Evolutionary conservation across 2,113 vertebrate genomes (phyloP).

Genomic region (Climacteris rufus): DNA sequence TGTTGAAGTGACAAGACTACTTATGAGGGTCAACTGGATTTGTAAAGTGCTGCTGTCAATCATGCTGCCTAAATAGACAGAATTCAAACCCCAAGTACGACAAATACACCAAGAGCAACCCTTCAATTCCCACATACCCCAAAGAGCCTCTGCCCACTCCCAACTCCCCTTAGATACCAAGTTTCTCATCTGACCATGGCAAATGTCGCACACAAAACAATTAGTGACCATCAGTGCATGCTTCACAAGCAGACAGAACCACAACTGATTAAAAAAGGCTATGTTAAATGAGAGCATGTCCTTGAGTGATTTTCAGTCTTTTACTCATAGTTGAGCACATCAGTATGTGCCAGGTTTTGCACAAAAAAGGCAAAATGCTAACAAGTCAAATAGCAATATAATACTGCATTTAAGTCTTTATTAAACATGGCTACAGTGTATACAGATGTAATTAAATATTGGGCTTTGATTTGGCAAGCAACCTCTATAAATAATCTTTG

Average conservation of each 20-base stretch:
- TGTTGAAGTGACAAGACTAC: not conserved
- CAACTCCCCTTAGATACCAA: rapidly evolving
- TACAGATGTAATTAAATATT: not conserved
- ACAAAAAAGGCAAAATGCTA: not conserved
- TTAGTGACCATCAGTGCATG: not conserved
- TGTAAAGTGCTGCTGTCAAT: not conserved
- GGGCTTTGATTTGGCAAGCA: constrained; percentile 22
- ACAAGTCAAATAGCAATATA: not conserved
- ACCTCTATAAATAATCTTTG: not conserved
- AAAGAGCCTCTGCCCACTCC: not conserved
- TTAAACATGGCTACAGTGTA: not conserved
- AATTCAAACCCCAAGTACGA: not conserved
- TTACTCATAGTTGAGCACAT: not conserved
- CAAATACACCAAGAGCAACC: not conserved
- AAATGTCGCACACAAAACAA: not conserved
- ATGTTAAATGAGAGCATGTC: not conserved
- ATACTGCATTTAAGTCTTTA: not conserved
- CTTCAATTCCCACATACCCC: not conserved
- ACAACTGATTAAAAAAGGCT: not conserved
- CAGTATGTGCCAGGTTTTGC: not conserved
- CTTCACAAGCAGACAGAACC: not conserved
- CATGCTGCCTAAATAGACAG: not conserved
- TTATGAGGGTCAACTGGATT: not conserved
- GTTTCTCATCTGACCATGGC: not conserved
- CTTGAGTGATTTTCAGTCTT: not conserved